Base-by-base conservation (phyloP, 92 coral and sea anemone species). In the Porites rus region DNA sequence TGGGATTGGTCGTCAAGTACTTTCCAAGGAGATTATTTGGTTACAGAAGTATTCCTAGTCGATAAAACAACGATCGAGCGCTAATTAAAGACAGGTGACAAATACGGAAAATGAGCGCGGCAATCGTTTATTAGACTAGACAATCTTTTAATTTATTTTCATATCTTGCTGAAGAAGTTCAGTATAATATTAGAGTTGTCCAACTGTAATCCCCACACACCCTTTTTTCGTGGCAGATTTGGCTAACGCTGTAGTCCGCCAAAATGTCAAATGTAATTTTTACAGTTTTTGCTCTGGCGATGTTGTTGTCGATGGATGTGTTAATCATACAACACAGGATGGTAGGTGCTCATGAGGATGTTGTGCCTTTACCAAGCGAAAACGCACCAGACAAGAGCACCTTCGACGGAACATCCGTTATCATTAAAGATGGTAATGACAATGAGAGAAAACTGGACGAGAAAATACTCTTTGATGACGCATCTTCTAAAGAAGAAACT, bases 341-440 rank as follows among this genome's bases (percentile, higher is more conserved):
- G 8, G 76, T 54, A 31, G 21, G 10, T n/a, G 85, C 85, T 24
- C 25, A 52, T 17, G 85, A 80, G 25, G 51, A 56, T 18, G 69
- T 66, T 8, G 73, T 52, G 53, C 54, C 52, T 13, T 66, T 16
- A 20, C 76, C 16, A 6, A 3, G 10, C 10, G 54, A 80, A 63
- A 59, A 19, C 53, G 46, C 58, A 1, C n/a, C 43, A 17, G 65
- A 67, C 12, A 14, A 79, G 4, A 54, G 7, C 20, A 20, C 9
- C 16, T 10, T 4, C 17, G 52, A 82, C 50, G 67, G 59, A 14
- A 60, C 70, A 17, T 14, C 72, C 3, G 76, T 52, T 21, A 51
- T 8, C 4, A 11, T 20, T 9, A 46, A 25, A 4, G 25, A 22
- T 43, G 5, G 22, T 53, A 68, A 54, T 56, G 22, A 69, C 28